Base-by-base conservation (phyloP, 2,113 vertebrate species). In the Oryzias woworae region DNA sequence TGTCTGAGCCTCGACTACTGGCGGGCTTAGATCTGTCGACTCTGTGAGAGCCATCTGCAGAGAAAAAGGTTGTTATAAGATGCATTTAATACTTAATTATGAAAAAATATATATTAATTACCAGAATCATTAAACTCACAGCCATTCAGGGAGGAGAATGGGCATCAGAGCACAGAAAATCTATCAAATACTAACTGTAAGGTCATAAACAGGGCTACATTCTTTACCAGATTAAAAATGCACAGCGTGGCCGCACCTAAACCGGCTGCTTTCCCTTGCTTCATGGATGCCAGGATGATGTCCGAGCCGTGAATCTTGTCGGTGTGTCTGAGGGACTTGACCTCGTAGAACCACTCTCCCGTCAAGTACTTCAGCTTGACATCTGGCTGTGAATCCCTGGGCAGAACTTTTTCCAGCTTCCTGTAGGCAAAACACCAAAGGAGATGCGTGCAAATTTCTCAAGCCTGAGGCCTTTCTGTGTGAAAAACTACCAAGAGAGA, bases 301-400 rank as follows among this genome's bases (percentile, higher is more conserved):
- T 98, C 97, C 0, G 96, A 92, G 50, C 96, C 96, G 0, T 98
- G 95, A 74, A 96, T 96, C 80, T 86, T 96, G 69, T 98, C 96
- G 78, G 82, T 89, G 87, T 99, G 96, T 53, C 97, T 92, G 78
- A 83, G 95, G 4, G 94, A 94, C 71, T 98, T 97, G 43, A 90
- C 95, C 81, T 97, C 94, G 22, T 99, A 98, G 90, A 99, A 99
- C 97, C 97, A 99, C 22, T 98, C 94, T 14, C 96, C 97, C 0
- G 94, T 96, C 92, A 96, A 92, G 72, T 95, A 96, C 89, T 95
- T 99, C 3, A 94, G 84, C 58, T 93, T 92, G 51, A 81, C 71
- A 2, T 87, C 88, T 24, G 93, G 79, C 52, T 90, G 82, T 2
- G 77, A 45, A 6, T 13, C 14, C 1, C 17, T 55, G 44, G 44